These are phyloP conservation scores for Nephrotoma flavescens DNA, from an alignment of 2,888 invertebrate species.

Conservation along the genomic window DNA sequence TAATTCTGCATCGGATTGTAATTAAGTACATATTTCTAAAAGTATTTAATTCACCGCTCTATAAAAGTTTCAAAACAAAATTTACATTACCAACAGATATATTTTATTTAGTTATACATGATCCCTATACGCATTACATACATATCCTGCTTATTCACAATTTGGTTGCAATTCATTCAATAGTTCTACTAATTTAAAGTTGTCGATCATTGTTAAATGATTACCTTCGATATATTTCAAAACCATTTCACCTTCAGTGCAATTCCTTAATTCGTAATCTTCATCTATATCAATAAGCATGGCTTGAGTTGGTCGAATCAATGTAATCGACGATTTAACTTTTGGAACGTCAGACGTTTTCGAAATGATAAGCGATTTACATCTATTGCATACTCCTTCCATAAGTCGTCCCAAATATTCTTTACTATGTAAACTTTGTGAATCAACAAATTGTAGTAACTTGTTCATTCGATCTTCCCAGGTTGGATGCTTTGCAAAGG, in stretches of 20 bases:
- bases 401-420: constrained; percentile 31
- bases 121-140: constrained; percentile 43
- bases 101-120: no score
- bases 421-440: constrained; percentile 28
- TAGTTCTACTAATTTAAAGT: constrained; percentile 21
- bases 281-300: constrained; percentile 38
- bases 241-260: constrained; percentile 23
- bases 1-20: no score
- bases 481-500: constrained; percentile 37
- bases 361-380: constrained; percentile 16
- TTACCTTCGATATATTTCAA: constrained; percentile 53
- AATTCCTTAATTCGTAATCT: constrained; percentile 34
- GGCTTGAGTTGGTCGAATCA: constrained; percentile 48
- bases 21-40: no score
- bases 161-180: not conserved
- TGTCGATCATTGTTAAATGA: constrained; percentile 53
- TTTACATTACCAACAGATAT: no score
- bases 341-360: constrained; percentile 28
- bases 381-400: constrained; percentile 27
- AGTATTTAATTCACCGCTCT: no score
- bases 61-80: no score
- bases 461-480: constrained; percentile 41
- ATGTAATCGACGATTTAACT: constrained; percentile 40
- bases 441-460: constrained; percentile 32
- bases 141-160: constrained; percentile 27